phyloP scores from a whole-genome alignment of 2,113 vertebrate genomes.

The Apeltes quadracus region DNA sequence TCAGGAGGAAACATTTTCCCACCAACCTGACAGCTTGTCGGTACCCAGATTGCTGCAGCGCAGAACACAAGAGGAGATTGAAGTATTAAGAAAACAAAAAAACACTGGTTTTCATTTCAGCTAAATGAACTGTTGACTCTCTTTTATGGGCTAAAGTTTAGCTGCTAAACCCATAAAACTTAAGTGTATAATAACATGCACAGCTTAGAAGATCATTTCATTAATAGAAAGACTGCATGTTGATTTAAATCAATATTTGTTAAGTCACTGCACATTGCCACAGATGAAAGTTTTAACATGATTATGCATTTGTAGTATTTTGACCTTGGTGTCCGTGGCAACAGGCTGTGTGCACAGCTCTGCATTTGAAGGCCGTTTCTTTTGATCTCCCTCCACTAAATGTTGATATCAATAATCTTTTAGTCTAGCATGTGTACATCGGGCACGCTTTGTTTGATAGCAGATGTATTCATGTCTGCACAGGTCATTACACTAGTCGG shows the following conservation, averaged over 20 bases:
- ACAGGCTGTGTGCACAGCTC: too few relatives aligned
- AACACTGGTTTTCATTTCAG: conserved; percentile 26
- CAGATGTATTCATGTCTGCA: background rate
- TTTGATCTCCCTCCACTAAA: background rate
- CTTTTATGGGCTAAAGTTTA: background rate
- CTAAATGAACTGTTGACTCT: background rate
- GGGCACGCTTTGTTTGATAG: conserved; percentile 3
- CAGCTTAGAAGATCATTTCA: background rate
- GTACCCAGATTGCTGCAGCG: conserved; percentile 91
- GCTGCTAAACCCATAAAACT: conserved; percentile 10
- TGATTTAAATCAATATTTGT: background rate
- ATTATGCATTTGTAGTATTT: background rate
- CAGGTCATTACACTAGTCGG: too few relatives aligned
- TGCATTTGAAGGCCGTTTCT: background rate
- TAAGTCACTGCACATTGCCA: background rate
- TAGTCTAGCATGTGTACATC: conserved; percentile 1
- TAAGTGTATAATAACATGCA: background rate
- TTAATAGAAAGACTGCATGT: background rate
- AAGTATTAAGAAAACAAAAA: conserved; percentile 24
- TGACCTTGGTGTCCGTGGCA: background rate
- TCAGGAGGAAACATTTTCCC: conserved; percentile 14
- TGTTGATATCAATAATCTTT: background rate
- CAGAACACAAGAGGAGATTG: conserved; percentile 48
- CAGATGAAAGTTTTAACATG: background rate
- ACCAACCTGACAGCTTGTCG: conserved; percentile 93